Conservation (phyloP, 1,140 invertebrate genomes). For the Oryzaephilus surinamensis region DNA sequence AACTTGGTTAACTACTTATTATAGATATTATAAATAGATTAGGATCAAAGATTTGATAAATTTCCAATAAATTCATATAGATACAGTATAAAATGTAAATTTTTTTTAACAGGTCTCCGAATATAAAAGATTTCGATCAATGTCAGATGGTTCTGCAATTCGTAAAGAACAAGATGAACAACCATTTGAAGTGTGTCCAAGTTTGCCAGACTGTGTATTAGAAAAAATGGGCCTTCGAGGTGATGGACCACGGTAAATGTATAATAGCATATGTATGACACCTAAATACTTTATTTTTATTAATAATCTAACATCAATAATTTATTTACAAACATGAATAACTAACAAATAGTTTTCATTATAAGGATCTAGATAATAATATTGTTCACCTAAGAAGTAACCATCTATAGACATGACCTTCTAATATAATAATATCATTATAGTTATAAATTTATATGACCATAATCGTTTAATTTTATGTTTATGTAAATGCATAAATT, state of each 20-base stretch:
- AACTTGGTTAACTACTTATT: no score
- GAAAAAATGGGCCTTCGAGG: conserved; percentile 29
- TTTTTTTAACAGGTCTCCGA: conserved; percentile 14
- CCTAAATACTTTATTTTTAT: background rate
- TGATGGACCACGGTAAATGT: conserved; percentile 17
- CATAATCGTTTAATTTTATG: no score
- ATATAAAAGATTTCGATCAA: conserved; percentile 22
- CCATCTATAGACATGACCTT: no score
- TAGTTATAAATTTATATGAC: no score
- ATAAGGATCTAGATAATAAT: background rate
- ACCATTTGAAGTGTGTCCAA: conserved; percentile 26
- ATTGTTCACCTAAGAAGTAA: no score
- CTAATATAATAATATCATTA: no score
- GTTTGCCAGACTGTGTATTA: conserved; percentile 27
- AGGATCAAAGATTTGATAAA: no score
- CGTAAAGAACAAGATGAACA: conserved; percentile 10
- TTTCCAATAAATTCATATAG: background rate
- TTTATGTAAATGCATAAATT: no score
- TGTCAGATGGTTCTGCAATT: conserved; percentile 25
- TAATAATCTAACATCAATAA: background rate
- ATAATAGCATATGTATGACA: background rate
- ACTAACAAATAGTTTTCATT: no score
- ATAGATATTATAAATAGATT: no score
- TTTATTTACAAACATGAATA: background rate
- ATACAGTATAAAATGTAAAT: background rate